Evolutionary conservation across 92 coral and sea anemone genomes (phyloP), one percentile per base, ranked within the genome.

Genomic region (Parazoanthus atlanticus): DNA sequence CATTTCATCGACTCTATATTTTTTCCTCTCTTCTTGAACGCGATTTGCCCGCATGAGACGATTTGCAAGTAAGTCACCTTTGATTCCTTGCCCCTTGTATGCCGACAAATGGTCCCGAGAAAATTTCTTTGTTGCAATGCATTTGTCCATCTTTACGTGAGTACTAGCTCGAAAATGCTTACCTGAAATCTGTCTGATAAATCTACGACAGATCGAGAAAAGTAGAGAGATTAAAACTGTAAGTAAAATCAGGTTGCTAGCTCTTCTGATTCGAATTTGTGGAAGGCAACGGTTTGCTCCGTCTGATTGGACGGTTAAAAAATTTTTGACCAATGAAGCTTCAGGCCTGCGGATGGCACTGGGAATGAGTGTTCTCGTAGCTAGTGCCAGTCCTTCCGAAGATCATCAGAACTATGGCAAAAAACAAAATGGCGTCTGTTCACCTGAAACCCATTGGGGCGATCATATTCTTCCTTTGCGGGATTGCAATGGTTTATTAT

Each of bases 81-180:
- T 74, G 87, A 84, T 84, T 84, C 78, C 87, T 15, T 84, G 79
- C 30, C 87, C 65, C 26, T 84, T 84, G 67, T 84, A 84, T 4
- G 78, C 69, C 32, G 82, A 78, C 61, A 78, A 43, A 41, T 41
- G 76, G 31, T 30, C 67, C 41, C 65, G 38, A 28, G 87, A 30
- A 49, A 70, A 70, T 49, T 28, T 46, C 78, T 84, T 84, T 6
- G 87, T 38, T 49, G 61, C 41, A 56, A 70, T 31, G 56, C 87
- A 58, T 23, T 70, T 84, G 38, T 84, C 87, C 87, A 84, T 84
- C 77, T 67, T 83, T n/a, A 38, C 73, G 26, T 38, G 46, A 29
- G 34, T 38, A 33, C 64, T 36, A n/a, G 36, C 54, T 36, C 21
- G 41, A 65, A 78, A 43, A 11, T 43, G 3, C 66, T 52, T 43